phyloP scores from a whole-genome alignment of 2,888 invertebrate species.

The Pelosia muscerda region DNA sequence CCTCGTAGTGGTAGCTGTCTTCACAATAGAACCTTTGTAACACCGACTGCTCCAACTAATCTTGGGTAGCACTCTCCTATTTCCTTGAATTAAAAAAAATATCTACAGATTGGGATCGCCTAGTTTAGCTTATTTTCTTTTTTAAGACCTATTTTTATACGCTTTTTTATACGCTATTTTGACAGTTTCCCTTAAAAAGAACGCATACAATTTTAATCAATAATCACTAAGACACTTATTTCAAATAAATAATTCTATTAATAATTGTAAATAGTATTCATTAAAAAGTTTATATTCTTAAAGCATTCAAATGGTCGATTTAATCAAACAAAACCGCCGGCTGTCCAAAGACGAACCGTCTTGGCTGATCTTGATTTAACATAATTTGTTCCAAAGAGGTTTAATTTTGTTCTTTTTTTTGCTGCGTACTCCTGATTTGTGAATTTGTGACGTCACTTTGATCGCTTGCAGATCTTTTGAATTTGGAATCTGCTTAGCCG shows the following conservation, averaged over 20 bases:
- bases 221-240: slow-evolving; percentile 23
- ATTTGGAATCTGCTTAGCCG: slow-evolving; percentile 67
- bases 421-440: slow-evolving; percentile 54
- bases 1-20: too few species aligned
- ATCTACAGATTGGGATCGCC: too few species aligned
- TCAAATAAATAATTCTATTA: slow-evolving; percentile 32
- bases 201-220: not conserved
- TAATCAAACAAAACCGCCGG: slow-evolving; percentile 73
- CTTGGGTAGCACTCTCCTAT: too few species aligned
- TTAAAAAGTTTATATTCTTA: slow-evolving; percentile 47
- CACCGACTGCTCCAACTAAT: too few species aligned
- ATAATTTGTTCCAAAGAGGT: slow-evolving; percentile 66
- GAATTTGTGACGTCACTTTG: slow-evolving; percentile 60
- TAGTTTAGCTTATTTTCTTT: too few species aligned
- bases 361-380: slow-evolving; percentile 63
- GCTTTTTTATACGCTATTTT: too few species aligned
- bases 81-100: too few species aligned
- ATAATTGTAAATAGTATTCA: slow-evolving; percentile 46
- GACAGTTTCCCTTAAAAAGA: not conserved
- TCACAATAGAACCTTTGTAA: too few species aligned
- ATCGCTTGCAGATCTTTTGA: slow-evolving; percentile 62
- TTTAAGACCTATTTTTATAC: too few species aligned
- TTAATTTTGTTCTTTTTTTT: slow-evolving; percentile 60
- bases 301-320: slow-evolving; percentile 60
- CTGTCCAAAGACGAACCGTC: slow-evolving; percentile 61